Evolutionary conservation across 1,140 invertebrate genomes (phyloP).

Genomic region (Cydia fagiglandana): DNA sequence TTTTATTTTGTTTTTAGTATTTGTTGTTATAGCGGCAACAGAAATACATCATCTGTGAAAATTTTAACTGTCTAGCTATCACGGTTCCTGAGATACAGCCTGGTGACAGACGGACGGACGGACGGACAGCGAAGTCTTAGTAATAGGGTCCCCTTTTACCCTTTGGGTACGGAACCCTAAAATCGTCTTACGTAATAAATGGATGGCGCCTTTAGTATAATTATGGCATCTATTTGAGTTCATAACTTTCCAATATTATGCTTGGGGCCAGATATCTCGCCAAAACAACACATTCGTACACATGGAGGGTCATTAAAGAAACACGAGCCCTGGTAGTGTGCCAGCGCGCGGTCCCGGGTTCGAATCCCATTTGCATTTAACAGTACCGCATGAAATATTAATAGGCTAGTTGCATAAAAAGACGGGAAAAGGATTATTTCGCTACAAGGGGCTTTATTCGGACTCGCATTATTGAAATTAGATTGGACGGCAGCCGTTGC

Average conservation of each 20-base stretch:
- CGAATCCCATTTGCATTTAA: constrained; percentile 20
- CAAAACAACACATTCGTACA: neutral
- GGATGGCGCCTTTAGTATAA: no score
- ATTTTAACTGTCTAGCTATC: no score
- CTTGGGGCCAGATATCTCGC: neutral
- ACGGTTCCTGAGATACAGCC: no score
- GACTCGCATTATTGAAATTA: neutral
- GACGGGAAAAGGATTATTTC: neutral
- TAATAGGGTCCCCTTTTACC: no score
- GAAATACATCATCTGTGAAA: no score
- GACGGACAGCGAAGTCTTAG: no score
- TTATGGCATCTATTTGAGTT: no score
- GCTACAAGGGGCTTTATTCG: constrained; percentile 2
- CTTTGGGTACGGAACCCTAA: no score
- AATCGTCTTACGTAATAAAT: no score
- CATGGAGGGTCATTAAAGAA: neutral
- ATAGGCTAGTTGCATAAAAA: neutral
- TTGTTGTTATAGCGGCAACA: no score
- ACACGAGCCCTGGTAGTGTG: neutral
- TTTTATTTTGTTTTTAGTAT: no score
- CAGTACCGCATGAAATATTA: constrained; percentile 22
- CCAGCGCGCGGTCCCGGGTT: neutral
- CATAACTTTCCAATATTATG: neutral
- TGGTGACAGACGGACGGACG: no score
- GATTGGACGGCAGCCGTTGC: neutral